A percentile compares a stretch with the other conserved stretches of the same genome.
phyloP scores from a whole-genome alignment of 2,888 invertebrate genomes.

The Eubasilissa splendida region DNA sequence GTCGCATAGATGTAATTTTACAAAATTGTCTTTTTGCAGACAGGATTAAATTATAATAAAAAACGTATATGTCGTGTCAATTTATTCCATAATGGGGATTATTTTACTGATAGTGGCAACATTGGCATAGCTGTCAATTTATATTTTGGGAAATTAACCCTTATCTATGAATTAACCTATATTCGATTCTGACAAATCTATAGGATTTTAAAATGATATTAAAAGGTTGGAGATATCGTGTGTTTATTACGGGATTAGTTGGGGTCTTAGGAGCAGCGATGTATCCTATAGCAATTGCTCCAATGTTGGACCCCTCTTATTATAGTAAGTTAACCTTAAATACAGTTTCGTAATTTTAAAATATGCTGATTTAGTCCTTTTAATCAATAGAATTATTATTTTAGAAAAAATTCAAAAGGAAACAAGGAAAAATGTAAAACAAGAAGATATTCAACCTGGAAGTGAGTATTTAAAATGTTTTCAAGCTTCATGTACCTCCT shows the following conservation, averaged over 20 bases:
- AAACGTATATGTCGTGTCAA: no score
- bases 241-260: conserved; percentile 64
- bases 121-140: no score
- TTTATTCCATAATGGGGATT: no score
- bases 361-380: neutral
- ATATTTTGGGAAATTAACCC: no score
- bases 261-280: conserved; percentile 10
- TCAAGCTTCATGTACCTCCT: no score
- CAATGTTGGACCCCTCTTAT: conserved; percentile 76
- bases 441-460: conserved; percentile 76
- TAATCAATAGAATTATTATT: neutral
- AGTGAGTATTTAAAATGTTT: conserved; percentile 66
- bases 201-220: conserved; percentile 24
- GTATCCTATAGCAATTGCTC: conserved; percentile 76
- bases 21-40: no score
- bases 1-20: no score
- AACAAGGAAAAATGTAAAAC: conserved; percentile 70
- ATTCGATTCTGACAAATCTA: no score
- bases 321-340: conserved; percentile 72
- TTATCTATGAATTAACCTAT: no score
- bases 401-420: conserved; percentile 72
- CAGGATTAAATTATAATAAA: no score
- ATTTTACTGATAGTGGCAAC: no score
- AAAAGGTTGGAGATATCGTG: conserved; percentile 70
- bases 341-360: neutral